Percentiles rank a stretch among this genome's conserved stretches.
These are phyloP conservation scores for Rugalucina vietnamica DNA, from an alignment of 2,888 invertebrate species.

Conservation along the genomic window DNA sequence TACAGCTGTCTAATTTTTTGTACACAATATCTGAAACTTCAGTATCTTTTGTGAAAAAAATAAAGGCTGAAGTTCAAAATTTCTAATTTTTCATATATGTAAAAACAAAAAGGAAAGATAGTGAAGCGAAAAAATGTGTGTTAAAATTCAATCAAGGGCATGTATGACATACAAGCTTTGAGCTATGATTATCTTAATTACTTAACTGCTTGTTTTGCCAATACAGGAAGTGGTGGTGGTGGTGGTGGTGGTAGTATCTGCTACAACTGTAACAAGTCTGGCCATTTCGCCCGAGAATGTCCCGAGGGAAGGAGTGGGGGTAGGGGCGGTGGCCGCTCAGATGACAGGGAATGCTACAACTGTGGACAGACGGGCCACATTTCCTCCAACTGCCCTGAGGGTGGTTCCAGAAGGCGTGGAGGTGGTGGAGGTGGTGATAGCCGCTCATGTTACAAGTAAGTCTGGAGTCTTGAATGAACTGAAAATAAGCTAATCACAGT, in stretches of 20 bases:
- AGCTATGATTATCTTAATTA: neutral
- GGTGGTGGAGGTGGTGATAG: conserved; percentile 87
- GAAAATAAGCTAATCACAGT: too few species aligned
- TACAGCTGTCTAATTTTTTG: too few species aligned
- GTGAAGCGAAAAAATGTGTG: too few species aligned
- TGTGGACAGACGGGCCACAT: conserved; percentile 97
- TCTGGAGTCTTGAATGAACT: too few species aligned
- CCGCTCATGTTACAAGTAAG: neutral
- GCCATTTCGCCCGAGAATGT: conserved; percentile 35
- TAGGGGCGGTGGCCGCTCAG: neutral
- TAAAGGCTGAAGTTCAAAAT: neutral
- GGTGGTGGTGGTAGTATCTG: conserved; percentile 37
- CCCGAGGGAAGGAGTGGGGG: neutral
- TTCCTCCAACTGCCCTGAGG: conserved; percentile 90
- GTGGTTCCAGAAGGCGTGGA: conserved; percentile 88
- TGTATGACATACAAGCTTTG: too few species aligned
- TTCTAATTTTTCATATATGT: neutral
- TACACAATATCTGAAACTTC: too few species aligned
- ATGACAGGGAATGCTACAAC: conserved; percentile 90
- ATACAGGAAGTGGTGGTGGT: conserved; percentile 28
- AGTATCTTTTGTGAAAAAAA: neutral
- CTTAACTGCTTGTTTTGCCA: neutral
- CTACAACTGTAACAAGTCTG: conserved; percentile 31
- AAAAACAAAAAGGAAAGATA: neutral
- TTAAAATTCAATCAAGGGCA: too few species aligned